Base-by-base conservation (phyloP, 2,113 vertebrate species). In the Anser cygnoides region DNA sequence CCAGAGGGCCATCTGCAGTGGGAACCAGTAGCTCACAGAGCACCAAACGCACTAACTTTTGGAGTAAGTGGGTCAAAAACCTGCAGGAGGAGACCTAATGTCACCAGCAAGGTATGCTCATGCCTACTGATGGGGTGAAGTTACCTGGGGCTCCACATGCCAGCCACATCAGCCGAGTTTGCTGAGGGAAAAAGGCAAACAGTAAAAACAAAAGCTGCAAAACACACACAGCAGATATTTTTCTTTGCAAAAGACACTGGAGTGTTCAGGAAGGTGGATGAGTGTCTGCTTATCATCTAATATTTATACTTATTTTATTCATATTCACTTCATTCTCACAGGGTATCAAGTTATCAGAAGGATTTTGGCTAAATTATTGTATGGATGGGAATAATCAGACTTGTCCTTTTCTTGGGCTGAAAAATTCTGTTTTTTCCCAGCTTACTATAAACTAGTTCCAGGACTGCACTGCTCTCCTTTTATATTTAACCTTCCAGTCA, bases 291-390 rank as follows among this genome's bases (percentile, higher is more conserved):
- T 89, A 54, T 62, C 63, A 58, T 82, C 67, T 73, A 93, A 82
- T 89, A 86, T 89, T 89, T 91, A 85, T 85, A 89, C 20, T 55
- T 7, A 59, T 58, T 68, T 86, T 81, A 52, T 88, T 89, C 61
- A 75, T 68, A 55, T 39, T 88, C 43, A 3, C 63, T 84, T 43
- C 35, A 62, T 77, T 46, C 67, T 92, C 5, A 0, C 46, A 58
- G 44, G 31, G 29, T 67, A 58, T 79, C 58, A 58, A 44, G 22
- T 2, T 65, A 54, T 55, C 62, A 46, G 81, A 93, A 95, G 14
- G 17, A 49, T 76, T 92, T 87, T 73, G 35, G 37, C 62, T 80
- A 78, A 88, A 80, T 78, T 35, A 55, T 71, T 84, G 31, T 1
- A 2, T 78, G 72, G 91, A 59, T 59, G 29, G 33, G 59, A 91